phyloP scores from a whole-genome alignment of 2,888 invertebrate species.

The Apamea crenata region DNA sequence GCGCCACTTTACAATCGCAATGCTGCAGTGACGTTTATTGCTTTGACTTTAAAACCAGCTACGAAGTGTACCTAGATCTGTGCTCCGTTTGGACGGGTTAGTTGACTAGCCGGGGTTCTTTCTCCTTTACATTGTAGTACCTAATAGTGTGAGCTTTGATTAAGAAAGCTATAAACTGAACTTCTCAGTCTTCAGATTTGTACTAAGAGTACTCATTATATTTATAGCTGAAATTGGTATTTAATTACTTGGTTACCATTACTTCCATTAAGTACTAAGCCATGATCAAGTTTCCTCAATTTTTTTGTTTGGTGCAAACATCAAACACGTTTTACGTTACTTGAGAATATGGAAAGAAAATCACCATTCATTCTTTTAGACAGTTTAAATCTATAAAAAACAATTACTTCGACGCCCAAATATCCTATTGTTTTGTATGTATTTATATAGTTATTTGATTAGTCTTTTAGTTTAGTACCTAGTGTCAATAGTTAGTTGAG shows the following conservation, averaged over 20 bases:
- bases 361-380: too few species aligned
- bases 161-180: not conserved
- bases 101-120: slow-evolving; percentile 33
- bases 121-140: not conserved
- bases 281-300: not conserved
- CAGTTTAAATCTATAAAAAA: not conserved
- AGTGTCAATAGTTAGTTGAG: too few species aligned
- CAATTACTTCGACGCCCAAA: too few species aligned
- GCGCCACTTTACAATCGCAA: slow-evolving; percentile 74
- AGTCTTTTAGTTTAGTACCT: too few species aligned
- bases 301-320: not conserved
- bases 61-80: slow-evolving; percentile 62
- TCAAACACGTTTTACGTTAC: not conserved
- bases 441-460: too few species aligned
- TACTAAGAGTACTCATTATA: not conserved
- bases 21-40: slow-evolving; percentile 74
- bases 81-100: slow-evolving; percentile 47
- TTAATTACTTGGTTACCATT: not conserved
- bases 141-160: not conserved
- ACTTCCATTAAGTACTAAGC: not conserved
- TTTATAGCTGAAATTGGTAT: not conserved
- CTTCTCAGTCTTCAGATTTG: not conserved
- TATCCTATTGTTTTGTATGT: too few species aligned
- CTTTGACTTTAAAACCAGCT: slow-evolving; percentile 69
- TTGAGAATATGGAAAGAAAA: not conserved